Base-by-base conservation (phyloP, 37 sponge, comb jelly and placozoan genomes). In the Geodia barretti region DNA sequence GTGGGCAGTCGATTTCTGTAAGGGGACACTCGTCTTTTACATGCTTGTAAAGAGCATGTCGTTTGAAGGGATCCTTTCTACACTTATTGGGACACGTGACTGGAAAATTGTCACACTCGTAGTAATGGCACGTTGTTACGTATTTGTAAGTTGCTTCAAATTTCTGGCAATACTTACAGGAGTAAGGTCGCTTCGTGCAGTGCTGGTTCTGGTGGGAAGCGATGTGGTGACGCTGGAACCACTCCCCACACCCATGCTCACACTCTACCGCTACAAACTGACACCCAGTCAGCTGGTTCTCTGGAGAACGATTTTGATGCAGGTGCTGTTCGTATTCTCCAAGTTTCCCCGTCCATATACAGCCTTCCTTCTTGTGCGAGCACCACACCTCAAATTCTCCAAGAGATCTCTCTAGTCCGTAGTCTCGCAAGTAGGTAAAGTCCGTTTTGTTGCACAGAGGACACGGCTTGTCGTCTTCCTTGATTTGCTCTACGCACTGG, bases 121-220 rank as follows among this genome's bases (percentile, higher is more conserved):
- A 19, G 47, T 36, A 71, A 31, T 79, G 80, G 33, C n/a, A 40
- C 31, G 67, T 14, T 5, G 58, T 68, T 41, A 79, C 70, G 41
- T 79, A 69, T 39, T 79, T 70, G 41, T 40, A 79, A 19, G 60
- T 68, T 1, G 80, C 67, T 8, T 58, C 63, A 60, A 40, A 68
- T 26, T 68, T 8, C 2, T 26, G 26, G 59, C 80, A 79, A 37
- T 80, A 70, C 62, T 47, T 59, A 79, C 81, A 80, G 35, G 61
- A 58, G n/a, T 58, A 70, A 35, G 81, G 81, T 28, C 81, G 70
- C 60, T 70, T 69, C 1, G 72, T 43, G 60, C 81, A 80, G 21
- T 34, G n/a, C 4, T 24, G 30, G 23, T 19, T 11, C 54, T 70
- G 25, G 39, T 80, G 81, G 3, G 33, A 58, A 0, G 17, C 61